Base-by-base conservation (phyloP, 2,113 vertebrate genomes). In the Ascaphus truei region DNA sequence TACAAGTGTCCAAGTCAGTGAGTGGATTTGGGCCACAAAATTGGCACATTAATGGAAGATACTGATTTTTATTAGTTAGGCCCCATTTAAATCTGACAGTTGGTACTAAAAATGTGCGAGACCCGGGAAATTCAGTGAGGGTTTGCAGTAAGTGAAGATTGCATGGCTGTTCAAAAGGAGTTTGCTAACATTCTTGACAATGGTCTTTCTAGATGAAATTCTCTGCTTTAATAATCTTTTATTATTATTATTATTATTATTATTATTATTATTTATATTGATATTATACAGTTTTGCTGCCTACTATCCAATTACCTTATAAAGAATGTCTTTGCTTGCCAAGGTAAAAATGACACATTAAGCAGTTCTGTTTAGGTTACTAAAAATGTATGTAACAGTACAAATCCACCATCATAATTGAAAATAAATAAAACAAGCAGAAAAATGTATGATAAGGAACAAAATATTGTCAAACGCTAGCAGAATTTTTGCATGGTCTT, bases 401-500 rank as follows among this genome's bases (percentile, higher is more conserved):
- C n/a, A n/a, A n/a, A n/a, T 47, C 43, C 43, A 47, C 23, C 43
- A 22, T 33, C 63, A 64, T 68, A 72, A 62, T 71, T 20, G 30
- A 69, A 61, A 60, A 15, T 30, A 39, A 52, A 33, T 72, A 25
- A 53, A 30, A 37, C 2, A 3, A 59, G 76, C 64, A 31, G 11
- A 68, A 78, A 72, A 72, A n/a, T 68, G 69, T 75, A 47, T 45
- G 34, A 43, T 69, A 1, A 68, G 71, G 77, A 81, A 68, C 77
- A 77, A 78, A 78, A 73, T 77, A 76, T 79, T 76, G 75, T 76
- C 30, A 51, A 73, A 73, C 77, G 69, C 72, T 71, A 75, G 60
- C 11, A 61, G 66, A 74, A 77, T 76, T 76, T 80, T 68, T 71
- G 75, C 77, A 80, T 76, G 79, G 79, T 79, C 75, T 68, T 71